These are phyloP conservation scores for Silurus meridionalis DNA, from an alignment of 2,113 vertebrate genomes.

Conservation along the genomic window DNA sequence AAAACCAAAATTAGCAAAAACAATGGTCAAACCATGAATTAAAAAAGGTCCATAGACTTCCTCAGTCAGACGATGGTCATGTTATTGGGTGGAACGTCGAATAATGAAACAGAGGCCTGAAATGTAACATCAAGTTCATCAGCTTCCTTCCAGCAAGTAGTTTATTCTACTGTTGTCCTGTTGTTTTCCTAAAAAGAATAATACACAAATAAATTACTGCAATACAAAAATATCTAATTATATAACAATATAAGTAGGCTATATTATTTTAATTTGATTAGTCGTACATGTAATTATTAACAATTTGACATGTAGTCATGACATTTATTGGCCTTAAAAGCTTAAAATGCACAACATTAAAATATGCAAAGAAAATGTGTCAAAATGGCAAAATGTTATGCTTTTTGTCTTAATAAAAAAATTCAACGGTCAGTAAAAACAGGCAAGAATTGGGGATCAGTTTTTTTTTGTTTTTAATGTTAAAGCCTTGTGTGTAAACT, in stretches of 20 bases:
- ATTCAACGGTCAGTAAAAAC: no score
- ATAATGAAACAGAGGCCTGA: slow-evolving; percentile 9
- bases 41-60: slow-evolving; percentile 22
- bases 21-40: slow-evolving; percentile 13
- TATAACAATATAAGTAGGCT: neutral
- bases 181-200: slow-evolving; percentile 15
- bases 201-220: slow-evolving; percentile 11
- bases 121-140: slow-evolving; percentile 18
- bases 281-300: neutral
- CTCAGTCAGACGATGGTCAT: slow-evolving; percentile 16
- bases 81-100: neutral
- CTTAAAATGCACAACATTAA: neutral
- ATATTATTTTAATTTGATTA: neutral
- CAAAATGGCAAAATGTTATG: no score
- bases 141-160: neutral
- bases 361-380: no score
- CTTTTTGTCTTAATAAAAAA: no score
- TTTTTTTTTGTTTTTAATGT: no score
- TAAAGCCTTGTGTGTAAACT: no score
- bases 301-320: neutral
- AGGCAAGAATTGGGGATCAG: no score
- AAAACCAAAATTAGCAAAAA: slow-evolving; percentile 27
- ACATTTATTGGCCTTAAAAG: neutral
- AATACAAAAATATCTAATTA: neutral
- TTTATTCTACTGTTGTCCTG: slow-evolving; percentile 8